A percentile compares a stretch with the other conserved stretches of the same genome.
Conservation (phyloP, 2,888 invertebrate species). For the Panopea generosa region DNA sequence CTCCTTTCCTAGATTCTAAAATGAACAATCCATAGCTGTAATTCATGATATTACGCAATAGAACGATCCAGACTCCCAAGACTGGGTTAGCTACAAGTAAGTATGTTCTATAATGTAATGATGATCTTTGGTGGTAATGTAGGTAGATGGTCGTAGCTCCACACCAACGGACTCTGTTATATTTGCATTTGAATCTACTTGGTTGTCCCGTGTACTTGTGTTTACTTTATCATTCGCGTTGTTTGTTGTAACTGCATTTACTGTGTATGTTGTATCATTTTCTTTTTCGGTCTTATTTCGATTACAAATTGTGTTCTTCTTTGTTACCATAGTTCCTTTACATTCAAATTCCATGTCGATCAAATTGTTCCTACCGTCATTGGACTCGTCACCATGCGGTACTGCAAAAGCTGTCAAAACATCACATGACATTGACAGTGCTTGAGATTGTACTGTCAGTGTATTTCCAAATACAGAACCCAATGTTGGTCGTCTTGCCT, state of each 20-base stretch:
- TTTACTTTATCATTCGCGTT: too few species aligned
- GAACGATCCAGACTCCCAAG: too few species aligned
- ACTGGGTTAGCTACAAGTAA: too few species aligned
- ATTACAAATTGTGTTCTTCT: too few species aligned
- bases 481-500: background rate
- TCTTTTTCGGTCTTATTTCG: too few species aligned
- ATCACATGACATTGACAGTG: conserved; percentile 28
- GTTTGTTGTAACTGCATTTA: too few species aligned
- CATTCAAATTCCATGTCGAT: conserved; percentile 13
- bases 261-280: too few species aligned
- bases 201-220: too few species aligned
- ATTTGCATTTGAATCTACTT: background rate
- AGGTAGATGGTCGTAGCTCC: conserved; percentile 39
- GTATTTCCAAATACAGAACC: conserved; percentile 45
- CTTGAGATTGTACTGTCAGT: conserved; percentile 19
- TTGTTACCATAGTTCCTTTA: background rate
- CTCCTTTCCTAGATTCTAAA: too few species aligned
- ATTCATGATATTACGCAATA: too few species aligned
- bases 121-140: conserved; percentile 19
- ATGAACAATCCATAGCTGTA: too few species aligned
- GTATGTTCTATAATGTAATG: conserved; percentile 2
- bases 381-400: conserved; percentile 4
- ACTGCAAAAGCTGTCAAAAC: conserved; percentile 21
- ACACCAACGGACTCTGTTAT: too few species aligned
- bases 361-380: background rate